Evolutionary conservation across 92 coral and sea anemone genomes (phyloP).

Genomic region (Scolanthus callimorphus): DNA sequence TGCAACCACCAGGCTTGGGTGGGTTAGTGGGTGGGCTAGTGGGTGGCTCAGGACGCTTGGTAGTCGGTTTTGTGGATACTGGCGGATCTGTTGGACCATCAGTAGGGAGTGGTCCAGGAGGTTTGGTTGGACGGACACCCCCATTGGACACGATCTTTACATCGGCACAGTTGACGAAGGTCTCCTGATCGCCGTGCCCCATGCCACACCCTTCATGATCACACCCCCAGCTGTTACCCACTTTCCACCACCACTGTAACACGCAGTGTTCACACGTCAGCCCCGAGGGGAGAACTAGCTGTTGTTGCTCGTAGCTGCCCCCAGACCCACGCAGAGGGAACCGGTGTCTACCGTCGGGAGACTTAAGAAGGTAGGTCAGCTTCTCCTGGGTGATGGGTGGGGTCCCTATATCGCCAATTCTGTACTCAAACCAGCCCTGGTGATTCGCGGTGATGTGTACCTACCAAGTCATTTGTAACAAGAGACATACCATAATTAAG

Average conservation of each 20-base stretch:
- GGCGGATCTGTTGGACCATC: slow-evolving; percentile 12
- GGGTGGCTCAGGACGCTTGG: slow-evolving; percentile 21
- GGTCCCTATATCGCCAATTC: slow-evolving; percentile 61
- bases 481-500: too few species aligned
- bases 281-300: slow-evolving; percentile 58
- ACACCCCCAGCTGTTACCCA: slow-evolving; percentile 86
- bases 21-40: slow-evolving; percentile 12
- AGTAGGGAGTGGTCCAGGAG: slow-evolving; percentile 21
- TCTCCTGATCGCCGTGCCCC: slow-evolving; percentile 78
- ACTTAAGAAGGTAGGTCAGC: slow-evolving; percentile 48
- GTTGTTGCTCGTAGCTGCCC: slow-evolving; percentile 20
- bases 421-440: slow-evolving; percentile 65
- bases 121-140: slow-evolving; percentile 32
- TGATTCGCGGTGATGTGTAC: slow-evolving; percentile 77
- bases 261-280: slow-evolving; percentile 88
- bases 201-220: slow-evolving; percentile 51
- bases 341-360: slow-evolving; percentile 34
- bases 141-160: slow-evolving; percentile 47
- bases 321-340: slow-evolving; percentile 20
- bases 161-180: slow-evolving; percentile 95
- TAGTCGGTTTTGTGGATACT: slow-evolving; percentile 15
- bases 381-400: slow-evolving; percentile 77
- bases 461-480: slow-evolving; percentile 2
- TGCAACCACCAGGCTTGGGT: slow-evolving; percentile 26
- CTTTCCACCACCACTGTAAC: slow-evolving; percentile 97